Evolutionary conservation across 2,113 vertebrate genomes (phyloP).

Genomic region (Perca schrenkii): DNA sequence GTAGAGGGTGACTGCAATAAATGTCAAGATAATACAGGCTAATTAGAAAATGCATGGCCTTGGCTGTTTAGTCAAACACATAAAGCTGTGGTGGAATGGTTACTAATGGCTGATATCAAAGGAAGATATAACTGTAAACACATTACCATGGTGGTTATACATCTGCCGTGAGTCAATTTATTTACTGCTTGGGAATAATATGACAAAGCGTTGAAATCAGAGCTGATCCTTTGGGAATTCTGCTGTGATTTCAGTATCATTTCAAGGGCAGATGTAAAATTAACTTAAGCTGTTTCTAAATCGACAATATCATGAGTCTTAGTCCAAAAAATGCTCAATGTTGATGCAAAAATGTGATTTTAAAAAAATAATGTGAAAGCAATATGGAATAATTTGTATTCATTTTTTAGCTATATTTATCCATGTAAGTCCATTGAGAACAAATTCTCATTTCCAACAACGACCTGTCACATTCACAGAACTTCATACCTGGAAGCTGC

Average conservation of each 20-base stretch:
- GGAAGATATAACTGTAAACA: conserved; percentile 42
- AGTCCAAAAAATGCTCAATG: neutral
- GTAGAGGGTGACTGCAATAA: conserved; percentile 48
- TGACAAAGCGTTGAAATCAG: neutral
- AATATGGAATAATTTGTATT: too few species aligned
- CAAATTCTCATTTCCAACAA: too few species aligned
- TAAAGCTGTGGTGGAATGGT: conserved; percentile 46
- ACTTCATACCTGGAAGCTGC: too few species aligned
- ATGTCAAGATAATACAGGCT: conserved; percentile 50
- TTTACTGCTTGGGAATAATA: conserved; percentile 32
- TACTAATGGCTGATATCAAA: conserved; percentile 59
- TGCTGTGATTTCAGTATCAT: neutral
- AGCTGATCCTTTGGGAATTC: conserved; percentile 4
- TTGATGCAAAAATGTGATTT: neutral
- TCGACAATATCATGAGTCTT: neutral
- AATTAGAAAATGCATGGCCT: conserved; percentile 64
- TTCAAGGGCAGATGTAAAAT: neutral
- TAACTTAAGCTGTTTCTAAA: neutral
- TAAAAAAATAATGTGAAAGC: neutral
- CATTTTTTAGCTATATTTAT: too few species aligned
- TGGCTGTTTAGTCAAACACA: conserved; percentile 50
- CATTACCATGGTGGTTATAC: conserved; percentile 35
- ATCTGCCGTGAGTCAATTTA: conserved; percentile 47
- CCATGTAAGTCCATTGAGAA: too few species aligned
- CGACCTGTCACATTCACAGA: too few species aligned